Conservation (phyloP, 2,797 vertebrate genomes). For the Diglossa cyanea region DNA sequence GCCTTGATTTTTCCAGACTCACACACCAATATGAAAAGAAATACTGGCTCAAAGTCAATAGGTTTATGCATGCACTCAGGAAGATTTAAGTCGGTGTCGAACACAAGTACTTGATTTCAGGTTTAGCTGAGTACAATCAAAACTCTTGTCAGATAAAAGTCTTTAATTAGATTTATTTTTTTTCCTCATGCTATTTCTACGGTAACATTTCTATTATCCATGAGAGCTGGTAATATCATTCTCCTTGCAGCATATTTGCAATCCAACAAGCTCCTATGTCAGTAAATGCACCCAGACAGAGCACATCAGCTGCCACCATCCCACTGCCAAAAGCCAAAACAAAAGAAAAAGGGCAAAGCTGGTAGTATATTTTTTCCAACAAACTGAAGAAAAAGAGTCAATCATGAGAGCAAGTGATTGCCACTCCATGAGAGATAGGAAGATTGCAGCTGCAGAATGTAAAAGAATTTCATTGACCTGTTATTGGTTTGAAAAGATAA, state of each 20-base stretch:
- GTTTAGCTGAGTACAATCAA: conserved; percentile 26
- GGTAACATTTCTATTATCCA: background rate
- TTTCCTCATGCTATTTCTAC: background rate
- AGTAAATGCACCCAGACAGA: background rate
- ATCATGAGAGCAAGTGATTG: background rate
- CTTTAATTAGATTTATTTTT: conserved; percentile 42
- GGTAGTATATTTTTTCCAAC: background rate
- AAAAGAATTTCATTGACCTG: conserved; percentile 17
- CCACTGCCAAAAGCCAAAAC: background rate
- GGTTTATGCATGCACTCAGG: background rate
- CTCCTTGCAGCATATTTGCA: background rate
- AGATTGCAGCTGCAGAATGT: background rate
- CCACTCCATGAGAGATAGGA: background rate
- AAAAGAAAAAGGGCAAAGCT: background rate
- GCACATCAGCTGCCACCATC: background rate
- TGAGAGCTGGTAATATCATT: conserved; percentile 3
- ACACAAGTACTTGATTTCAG: background rate
- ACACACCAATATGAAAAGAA: background rate
- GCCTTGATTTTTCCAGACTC: background rate
- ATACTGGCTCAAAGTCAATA: background rate
- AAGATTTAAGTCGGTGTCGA: conserved; percentile 12
- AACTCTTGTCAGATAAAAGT: conserved; percentile 8
- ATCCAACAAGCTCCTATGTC: background rate
- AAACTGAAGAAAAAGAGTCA: background rate
- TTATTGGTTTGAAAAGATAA: background rate